Conservation (phyloP, 2,113 vertebrate genomes). For the Limnothrissa miodon region DNA sequence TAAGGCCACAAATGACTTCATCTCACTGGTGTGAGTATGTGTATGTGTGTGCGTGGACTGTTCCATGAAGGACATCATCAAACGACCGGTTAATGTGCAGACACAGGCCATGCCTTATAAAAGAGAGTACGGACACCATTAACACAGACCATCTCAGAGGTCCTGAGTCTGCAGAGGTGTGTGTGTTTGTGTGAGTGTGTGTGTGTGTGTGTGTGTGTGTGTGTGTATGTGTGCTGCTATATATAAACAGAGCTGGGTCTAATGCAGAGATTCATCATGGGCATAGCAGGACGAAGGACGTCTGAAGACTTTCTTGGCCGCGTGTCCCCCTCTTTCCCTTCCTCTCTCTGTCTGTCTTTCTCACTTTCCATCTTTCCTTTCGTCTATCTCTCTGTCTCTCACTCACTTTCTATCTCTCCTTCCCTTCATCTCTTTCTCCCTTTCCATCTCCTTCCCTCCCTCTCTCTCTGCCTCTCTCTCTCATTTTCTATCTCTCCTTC, state of each 20-base stretch:
- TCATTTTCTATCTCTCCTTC: background rate
- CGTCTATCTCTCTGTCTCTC: background rate
- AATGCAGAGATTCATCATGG: constrained; percentile 36
- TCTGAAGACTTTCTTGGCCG: constrained; percentile 16
- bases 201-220: background rate
- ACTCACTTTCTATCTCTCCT: background rate
- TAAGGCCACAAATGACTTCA: background rate
- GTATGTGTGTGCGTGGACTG: background rate
- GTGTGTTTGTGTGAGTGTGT: background rate
- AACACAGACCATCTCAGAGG: background rate
- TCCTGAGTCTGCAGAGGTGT: background rate
- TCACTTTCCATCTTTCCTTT: background rate
- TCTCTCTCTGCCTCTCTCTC: background rate
- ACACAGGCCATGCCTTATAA: background rate
- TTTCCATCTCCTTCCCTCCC: background rate
- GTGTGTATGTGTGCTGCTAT: constrained; percentile 20
- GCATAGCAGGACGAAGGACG: background rate
- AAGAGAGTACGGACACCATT: background rate
- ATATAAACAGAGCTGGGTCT: constrained; percentile 24
- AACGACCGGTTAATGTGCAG: background rate
- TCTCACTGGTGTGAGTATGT: background rate
- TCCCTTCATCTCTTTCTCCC: background rate
- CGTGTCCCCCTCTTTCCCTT: background rate
- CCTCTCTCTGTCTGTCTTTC: background rate
- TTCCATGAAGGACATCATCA: background rate